Percentiles rank a stretch among this genome's conserved stretches.
Conservation (phyloP, 2,113 vertebrate genomes). For the Chloebia gouldiae region DNA sequence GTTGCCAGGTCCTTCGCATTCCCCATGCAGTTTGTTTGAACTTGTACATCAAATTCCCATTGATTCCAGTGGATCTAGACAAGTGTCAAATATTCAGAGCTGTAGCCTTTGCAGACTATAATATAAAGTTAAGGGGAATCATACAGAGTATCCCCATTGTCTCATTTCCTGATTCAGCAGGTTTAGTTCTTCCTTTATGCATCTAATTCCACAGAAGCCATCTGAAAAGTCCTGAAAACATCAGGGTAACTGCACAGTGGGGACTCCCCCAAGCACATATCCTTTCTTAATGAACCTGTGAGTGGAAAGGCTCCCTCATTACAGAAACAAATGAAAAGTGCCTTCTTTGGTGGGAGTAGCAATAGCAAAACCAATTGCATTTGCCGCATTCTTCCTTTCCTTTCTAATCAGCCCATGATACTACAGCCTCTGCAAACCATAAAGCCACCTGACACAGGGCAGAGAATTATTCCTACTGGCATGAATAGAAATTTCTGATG, state of each 20-base stretch:
- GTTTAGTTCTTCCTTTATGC: not conserved
- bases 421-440: not conserved
- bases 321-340: not conserved
- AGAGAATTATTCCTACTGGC: not conserved
- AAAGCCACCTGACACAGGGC: not conserved
- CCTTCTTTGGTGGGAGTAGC: not conserved
- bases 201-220: not conserved
- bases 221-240: constrained; percentile 10
- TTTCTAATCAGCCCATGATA: not conserved
- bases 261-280: not conserved
- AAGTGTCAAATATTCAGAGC: not conserved
- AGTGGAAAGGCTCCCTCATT: not conserved
- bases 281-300: not conserved
- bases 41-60: not conserved
- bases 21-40: not conserved
- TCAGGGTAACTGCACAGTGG: not conserved
- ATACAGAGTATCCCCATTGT: not conserved
- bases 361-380: not conserved
- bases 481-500: not conserved
- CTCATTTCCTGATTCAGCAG: constrained; percentile 50
- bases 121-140: not conserved
- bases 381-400: not conserved
- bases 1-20: not conserved
- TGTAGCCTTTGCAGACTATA: not conserved
- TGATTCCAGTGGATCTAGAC: not conserved